Base-by-base conservation (phyloP, 2,888 invertebrate genomes). In the Oscheius sp. region DNA sequence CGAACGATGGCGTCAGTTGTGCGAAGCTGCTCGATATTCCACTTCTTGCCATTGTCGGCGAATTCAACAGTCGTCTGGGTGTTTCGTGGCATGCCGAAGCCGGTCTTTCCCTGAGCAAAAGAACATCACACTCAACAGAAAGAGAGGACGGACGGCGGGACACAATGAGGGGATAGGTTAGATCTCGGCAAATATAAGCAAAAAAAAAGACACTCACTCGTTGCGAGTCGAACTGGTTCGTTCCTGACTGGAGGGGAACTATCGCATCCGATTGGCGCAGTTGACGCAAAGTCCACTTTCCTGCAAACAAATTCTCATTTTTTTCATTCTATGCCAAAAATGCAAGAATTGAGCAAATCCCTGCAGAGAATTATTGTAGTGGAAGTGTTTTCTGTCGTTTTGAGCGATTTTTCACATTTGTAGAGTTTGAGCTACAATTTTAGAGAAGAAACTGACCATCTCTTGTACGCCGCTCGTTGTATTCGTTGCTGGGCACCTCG, bases 21-120 rank as follows among this genome's bases (percentile, higher is more conserved):
- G 8, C 78, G 71, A 39, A 82, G 68, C 50, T 70, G 71, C 31
- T 74, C 73, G 12, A 76, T 72, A 15, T 34, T 33, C 79, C 81
- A 85, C 27, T 76, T 68, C n/a, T 74, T 71, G 69, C 79, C 82
- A 37, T 82, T 78, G 31, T 75, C 71, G 12, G 71, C 73, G 57
- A 84, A 83, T 57, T 81, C 78, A 10, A 85, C 80, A 39, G 76
- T 73, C 0, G 83, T 84, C 55, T 79, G 75, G 23, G 85, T 85
- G 72, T 85, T 85, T 23, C 85, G 73, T 12, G 84, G 84, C 81
- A 80, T 84, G 37, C 85, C 85, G 71, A 85, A 85, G 8, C 82
- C 81, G 23, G 85, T 85, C 39, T 83, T 84, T 20, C 84, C 85
- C 85, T 85, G 70, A 39, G 67, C 17, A 63, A 42, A 31, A 29